Percentiles rank a stretch among this genome's conserved stretches.
Conservation (phyloP, 2,113 vertebrate species). For the Labeo catla region DNA sequence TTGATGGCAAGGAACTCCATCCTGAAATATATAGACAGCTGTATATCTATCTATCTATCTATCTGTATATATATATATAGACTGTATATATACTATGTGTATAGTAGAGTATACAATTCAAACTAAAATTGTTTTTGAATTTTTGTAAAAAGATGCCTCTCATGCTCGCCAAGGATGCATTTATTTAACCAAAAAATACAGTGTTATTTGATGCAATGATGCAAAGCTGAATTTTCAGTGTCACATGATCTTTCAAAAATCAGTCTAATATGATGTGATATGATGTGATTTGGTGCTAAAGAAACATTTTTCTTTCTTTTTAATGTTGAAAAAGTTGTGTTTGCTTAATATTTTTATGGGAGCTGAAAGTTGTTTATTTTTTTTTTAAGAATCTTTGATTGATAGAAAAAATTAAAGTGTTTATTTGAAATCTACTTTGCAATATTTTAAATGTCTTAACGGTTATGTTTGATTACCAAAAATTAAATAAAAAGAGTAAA, state of each 20-base stretch:
- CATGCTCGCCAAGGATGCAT: not conserved
- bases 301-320: not conserved
- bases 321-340: not conserved
- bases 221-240: no score
- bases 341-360: not conserved
- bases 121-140: not conserved
- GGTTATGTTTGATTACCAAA: no score
- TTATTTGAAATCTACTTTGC: not conserved
- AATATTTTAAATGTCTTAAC: not conserved
- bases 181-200: not conserved
- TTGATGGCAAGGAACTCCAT: not conserved
- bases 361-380: no score
- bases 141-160: not conserved
- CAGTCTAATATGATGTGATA: no score
- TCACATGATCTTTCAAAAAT: no score
- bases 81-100: not conserved
- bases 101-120: not conserved
- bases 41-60: no score
- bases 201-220: no score
- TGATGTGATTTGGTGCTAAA: no score
- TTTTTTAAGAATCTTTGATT: no score
- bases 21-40: not conserved
- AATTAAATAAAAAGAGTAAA: not conserved
- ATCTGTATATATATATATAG: not conserved
- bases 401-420: no score